Percentiles rank a stretch among this genome's conserved stretches.
These are phyloP conservation scores for Andinoacara biseriatus DNA, from an alignment of 2,113 vertebrate species.

Conservation along the genomic window DNA sequence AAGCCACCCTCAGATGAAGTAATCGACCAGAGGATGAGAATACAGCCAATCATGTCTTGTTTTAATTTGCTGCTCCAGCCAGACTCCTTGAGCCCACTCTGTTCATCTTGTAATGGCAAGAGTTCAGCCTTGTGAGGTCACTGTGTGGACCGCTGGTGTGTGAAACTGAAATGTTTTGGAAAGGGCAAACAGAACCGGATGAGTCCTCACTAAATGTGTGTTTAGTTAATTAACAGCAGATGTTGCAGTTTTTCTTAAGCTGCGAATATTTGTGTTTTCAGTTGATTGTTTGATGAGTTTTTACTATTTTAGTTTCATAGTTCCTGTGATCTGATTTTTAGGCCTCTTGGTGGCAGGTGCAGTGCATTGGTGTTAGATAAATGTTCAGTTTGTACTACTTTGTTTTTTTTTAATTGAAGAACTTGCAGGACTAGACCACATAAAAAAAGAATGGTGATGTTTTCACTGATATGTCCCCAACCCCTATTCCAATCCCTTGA, in stretches of 20 bases:
- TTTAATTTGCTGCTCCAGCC: constrained; percentile 54
- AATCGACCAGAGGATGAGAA: constrained; percentile 45
- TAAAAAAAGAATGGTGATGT: not conserved
- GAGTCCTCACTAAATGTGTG: not conserved
- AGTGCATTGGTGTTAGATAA: not conserved
- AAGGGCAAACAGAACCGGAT: not conserved
- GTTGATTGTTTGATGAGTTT: not conserved
- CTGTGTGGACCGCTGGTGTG: not conserved
- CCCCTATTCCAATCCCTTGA: not conserved
- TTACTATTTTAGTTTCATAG: not conserved
- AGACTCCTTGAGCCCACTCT: constrained; percentile 3
- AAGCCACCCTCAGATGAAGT: constrained; percentile 45
- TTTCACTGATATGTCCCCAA: not conserved
- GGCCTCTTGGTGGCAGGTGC: not conserved
- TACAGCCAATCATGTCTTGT: constrained; percentile 42
- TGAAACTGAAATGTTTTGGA: not conserved
- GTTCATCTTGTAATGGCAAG: not conserved
- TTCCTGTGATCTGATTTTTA: not conserved
- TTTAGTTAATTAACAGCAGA: constrained; percentile 18
- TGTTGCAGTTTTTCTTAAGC: not conserved
- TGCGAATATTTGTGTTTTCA: not conserved
- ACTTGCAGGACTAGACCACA: not conserved
- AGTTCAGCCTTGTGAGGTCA: not conserved
- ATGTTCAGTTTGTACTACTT: not conserved
- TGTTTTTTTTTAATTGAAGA: too few species aligned